Percentiles rank a stretch among this genome's conserved stretches.
phyloP scores from a whole-genome alignment of 2,888 invertebrate species.

The Acanthosoma haemorrhoidale region DNA sequence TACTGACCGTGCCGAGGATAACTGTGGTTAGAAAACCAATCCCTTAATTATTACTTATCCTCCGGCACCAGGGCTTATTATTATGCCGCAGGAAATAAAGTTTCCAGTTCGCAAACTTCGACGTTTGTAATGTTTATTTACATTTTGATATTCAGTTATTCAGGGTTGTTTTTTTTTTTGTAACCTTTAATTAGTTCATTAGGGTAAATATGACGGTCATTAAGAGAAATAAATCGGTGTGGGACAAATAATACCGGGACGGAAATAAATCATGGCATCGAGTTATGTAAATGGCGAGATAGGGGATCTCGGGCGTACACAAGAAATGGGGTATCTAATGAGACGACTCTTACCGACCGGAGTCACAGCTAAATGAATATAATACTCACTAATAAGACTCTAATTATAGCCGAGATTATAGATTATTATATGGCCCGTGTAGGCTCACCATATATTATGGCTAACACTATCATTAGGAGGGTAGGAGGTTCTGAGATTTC shows the following conservation, averaged over 20 bases:
- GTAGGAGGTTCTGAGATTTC: not conserved
- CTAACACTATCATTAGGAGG: slow-evolving; percentile 24
- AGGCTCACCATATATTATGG: slow-evolving; percentile 20
- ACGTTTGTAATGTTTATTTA: no score
- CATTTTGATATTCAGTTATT: no score
- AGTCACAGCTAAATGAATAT: slow-evolving; percentile 20
- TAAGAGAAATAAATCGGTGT: not conserved
- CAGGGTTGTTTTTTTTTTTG: no score
- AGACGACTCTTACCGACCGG: not conserved
- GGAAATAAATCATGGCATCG: not conserved
- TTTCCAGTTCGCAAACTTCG: no score
- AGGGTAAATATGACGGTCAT: not conserved
- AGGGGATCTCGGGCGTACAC: not conserved
- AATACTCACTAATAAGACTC: slow-evolving; percentile 27
- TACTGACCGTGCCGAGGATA: no score
- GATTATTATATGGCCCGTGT: slow-evolving; percentile 19
- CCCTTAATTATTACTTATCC: no score
- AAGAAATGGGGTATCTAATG: slow-evolving; percentile 11
- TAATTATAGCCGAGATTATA: slow-evolving; percentile 22
- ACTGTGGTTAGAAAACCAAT: no score
- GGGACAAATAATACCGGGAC: not conserved
- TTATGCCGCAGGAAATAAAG: no score
- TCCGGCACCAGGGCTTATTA: no score
- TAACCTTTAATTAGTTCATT: no score
- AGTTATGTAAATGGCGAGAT: slow-evolving; percentile 11